Evolutionary conservation across 2,888 invertebrate species (phyloP), one percentile per base, ranked within the genome.

Genomic region (Clepsis dumicolana): DNA sequence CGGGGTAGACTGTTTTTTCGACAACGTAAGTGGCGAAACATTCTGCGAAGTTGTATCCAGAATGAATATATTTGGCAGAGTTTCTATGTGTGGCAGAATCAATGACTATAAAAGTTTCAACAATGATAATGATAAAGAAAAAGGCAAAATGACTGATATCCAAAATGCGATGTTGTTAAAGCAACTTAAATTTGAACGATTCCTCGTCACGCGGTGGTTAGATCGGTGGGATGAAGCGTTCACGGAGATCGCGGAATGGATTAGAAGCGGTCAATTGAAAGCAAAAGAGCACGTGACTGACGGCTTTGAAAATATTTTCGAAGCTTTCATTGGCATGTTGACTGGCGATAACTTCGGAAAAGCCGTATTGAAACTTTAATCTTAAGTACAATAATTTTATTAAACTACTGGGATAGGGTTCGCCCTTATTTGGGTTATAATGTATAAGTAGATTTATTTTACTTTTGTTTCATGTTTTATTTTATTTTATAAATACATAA

Each of bases 1-100:
- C 16, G 96, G 96, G 8, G 88, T 97, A 0, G 96, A 97, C 79
- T 96, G 96, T 78, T 97, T 95, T 79, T 97, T 96, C 80, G 97
- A 97, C 80, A 97, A 96, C 82, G 96, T 96, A 4, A 96, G 96
- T n/a, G 96, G 96, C 4, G 94, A 95, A 70, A 90, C 96, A 18
- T 95, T 95, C 60, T 94, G 93, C 61, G 83, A 83, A 0, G 94
- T 96, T 2, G 88, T 96, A 0, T 84, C 86, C 38, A 94, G 95
- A 73, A 96, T 96, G 96, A 95, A 94, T 70, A 54, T n/a, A 3
- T 69, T 41, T n/a, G 85, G 85, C 5, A 75, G 85, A 65, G 79
- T 84, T 1, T 65, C 83, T 0, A 78, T 82, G 4, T 88, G 88
- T 67, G 90, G 91, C 0, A 79, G 83, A 44, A 91, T 89, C 27